phyloP scores from a whole-genome alignment of 1,140 invertebrate species.

The Wasmannia auropunctata region DNA sequence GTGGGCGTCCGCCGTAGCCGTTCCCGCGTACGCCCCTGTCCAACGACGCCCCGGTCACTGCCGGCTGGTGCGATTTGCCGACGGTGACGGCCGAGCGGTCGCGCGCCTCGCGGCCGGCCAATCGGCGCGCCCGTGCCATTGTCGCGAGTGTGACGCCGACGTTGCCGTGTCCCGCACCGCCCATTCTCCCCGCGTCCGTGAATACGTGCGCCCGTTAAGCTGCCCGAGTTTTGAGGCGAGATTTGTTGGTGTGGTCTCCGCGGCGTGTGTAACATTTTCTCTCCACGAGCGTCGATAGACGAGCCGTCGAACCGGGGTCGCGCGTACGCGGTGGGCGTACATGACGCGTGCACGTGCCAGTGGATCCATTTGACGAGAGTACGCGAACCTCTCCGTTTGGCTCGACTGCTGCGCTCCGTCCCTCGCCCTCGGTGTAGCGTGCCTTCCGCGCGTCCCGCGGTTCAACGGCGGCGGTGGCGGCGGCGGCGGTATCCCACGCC shows the following conservation, averaged over 20 bases:
- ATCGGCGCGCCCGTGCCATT: slow-evolving; percentile 45
- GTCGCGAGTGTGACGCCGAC: slow-evolving; percentile 49
- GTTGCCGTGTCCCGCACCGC: slow-evolving; percentile 71
- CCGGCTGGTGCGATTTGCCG: neutral
- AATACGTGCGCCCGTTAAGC: neutral
- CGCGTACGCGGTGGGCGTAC: slow-evolving; percentile 2
- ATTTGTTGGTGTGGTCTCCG: slow-evolving; percentile 69
- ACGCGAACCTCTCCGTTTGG: too few species aligned
- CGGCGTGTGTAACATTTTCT: slow-evolving; percentile 61
- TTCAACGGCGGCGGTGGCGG: neutral
- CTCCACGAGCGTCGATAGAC: slow-evolving; percentile 44
- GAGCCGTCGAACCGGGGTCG: slow-evolving; percentile 7
- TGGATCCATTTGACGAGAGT: slow-evolving; percentile 26
- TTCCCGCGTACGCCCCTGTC: slow-evolving; percentile 77
- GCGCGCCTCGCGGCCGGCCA: slow-evolving; percentile 47
- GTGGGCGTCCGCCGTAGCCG: slow-evolving; percentile 75
- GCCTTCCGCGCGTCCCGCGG: neutral
- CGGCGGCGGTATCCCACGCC: too few species aligned
- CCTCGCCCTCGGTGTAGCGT: neutral
- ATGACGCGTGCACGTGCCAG: slow-evolving; percentile 53
- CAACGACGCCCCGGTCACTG: slow-evolving; percentile 56
- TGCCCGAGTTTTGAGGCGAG: neutral
- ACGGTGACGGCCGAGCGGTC: neutral
- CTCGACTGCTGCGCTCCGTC: neutral
- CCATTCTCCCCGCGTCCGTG: slow-evolving; percentile 54